Evolutionary conservation across 1,140 invertebrate species (phyloP).

Genomic region (Maniola jurtina): DNA sequence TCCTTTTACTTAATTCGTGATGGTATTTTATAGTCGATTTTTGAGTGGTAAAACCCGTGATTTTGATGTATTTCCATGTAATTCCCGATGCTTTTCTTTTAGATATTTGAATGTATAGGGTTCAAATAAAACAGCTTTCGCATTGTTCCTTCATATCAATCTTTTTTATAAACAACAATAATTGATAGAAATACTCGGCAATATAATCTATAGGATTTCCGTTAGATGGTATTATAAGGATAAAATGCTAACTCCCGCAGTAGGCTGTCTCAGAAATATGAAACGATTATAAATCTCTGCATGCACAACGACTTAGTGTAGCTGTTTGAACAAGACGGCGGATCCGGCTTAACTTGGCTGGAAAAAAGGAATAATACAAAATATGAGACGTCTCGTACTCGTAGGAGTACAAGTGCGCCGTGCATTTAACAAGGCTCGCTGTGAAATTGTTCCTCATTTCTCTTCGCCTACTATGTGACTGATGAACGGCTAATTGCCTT

Average conservation of each 20-base stretch:
- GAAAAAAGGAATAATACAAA: slow-evolving; percentile 17
- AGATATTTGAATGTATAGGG: too few relatives aligned
- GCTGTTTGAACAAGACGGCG: slow-evolving; percentile 15
- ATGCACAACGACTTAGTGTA: neutral
- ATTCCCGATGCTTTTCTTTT: too few relatives aligned
- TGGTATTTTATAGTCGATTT: too few relatives aligned
- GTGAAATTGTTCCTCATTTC: slow-evolving; percentile 21
- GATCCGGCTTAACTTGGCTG: slow-evolving; percentile 15
- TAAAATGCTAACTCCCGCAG: neutral
- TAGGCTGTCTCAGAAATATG: neutral
- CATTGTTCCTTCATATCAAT: too few relatives aligned
- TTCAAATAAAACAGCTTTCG: too few relatives aligned
- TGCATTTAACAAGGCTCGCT: slow-evolving; percentile 16
- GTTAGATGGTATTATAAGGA: neutral
- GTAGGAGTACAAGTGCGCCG: slow-evolving; percentile 17
- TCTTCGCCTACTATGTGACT: slow-evolving; percentile 11
- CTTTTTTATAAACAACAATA: too few relatives aligned
- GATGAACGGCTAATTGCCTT: slow-evolving; percentile 21
- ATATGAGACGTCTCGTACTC: slow-evolving; percentile 7
- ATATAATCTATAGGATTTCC: too few relatives aligned
- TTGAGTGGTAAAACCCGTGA: too few relatives aligned
- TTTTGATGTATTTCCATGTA: too few relatives aligned
- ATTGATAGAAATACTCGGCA: too few relatives aligned
- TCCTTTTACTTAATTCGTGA: too few relatives aligned
- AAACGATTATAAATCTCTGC: slow-evolving; percentile 4